Evolutionary conservation across 2,113 vertebrate species (phyloP).

Genomic region (Dromiciops gliroides): DNA sequence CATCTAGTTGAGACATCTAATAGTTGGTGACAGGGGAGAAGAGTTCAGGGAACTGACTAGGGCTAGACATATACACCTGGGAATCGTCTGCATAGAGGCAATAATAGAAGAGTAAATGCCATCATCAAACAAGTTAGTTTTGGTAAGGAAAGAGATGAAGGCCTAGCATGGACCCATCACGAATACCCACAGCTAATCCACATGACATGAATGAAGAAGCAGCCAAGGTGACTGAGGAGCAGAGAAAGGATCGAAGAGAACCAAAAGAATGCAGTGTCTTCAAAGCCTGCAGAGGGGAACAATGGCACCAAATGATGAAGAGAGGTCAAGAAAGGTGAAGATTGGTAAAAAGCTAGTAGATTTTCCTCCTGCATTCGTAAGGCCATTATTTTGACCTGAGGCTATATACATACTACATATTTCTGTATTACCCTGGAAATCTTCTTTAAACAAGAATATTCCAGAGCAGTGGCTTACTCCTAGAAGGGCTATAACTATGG

Average conservation of each 20-base stretch:
- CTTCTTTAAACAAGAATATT: neutral
- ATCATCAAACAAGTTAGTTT: neutral
- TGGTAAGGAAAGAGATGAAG: neutral
- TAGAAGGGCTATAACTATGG: neutral
- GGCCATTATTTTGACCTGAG: neutral
- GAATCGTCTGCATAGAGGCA: neutral
- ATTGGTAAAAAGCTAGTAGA: neutral
- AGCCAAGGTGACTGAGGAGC: neutral
- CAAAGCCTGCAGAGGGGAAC: neutral
- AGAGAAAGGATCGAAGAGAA: neutral
- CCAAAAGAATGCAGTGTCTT: neutral
- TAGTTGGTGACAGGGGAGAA: neutral
- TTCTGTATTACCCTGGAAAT: neutral
- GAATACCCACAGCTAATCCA: neutral
- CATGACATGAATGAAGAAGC: neutral
- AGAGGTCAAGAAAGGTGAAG: neutral
- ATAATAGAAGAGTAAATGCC: neutral
- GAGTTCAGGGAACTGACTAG: neutral
- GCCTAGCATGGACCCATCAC: neutral
- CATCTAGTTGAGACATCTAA: neutral
- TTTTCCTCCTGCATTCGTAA: neutral
- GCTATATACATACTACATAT: neutral
- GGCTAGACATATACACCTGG: neutral
- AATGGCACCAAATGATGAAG: neutral
- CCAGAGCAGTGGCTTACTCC: neutral